A percentile compares a stretch with the other conserved stretches of the same genome.
phyloP scores from a whole-genome alignment of 2,113 vertebrate species.

The Cavia porcellus region DNA sequence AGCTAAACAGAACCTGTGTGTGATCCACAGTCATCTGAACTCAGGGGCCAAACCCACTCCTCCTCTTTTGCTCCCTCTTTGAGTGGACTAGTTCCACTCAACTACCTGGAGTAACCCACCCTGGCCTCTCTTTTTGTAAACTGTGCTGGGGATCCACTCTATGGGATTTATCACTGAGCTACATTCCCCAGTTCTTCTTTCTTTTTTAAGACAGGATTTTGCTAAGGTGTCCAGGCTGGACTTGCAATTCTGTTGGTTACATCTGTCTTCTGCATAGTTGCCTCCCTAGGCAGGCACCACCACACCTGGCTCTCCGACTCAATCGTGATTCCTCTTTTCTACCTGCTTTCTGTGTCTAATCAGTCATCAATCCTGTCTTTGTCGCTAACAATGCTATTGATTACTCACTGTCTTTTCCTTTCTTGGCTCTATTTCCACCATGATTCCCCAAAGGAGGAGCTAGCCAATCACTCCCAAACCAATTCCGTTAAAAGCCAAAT shows the following conservation, averaged over 20 bases:
- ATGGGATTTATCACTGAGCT: neutral
- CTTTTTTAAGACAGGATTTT: neutral
- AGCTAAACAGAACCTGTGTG: neutral
- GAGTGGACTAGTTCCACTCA: neutral
- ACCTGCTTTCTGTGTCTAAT: neutral
- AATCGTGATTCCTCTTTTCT: neutral
- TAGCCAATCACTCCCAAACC: neutral
- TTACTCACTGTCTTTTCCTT: neutral
- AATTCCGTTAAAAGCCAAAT: conserved; percentile 57
- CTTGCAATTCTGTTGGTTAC: neutral
- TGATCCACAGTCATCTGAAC: neutral
- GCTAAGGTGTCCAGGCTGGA: neutral
- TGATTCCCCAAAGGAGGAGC: neutral
- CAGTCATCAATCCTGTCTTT: neutral
- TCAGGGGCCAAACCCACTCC: neutral
- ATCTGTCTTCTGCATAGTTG: neutral
- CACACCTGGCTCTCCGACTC: neutral
- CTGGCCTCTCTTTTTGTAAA: neutral
- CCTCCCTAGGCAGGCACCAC: neutral
- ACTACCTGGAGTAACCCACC: neutral
- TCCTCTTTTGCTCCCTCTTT: neutral
- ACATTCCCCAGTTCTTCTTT: neutral
- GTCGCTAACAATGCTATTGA: neutral
- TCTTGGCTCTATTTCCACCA: neutral
- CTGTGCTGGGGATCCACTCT: neutral